Base-by-base conservation (phyloP, 2,113 vertebrate species). In the Pholis gunnellus region DNA sequence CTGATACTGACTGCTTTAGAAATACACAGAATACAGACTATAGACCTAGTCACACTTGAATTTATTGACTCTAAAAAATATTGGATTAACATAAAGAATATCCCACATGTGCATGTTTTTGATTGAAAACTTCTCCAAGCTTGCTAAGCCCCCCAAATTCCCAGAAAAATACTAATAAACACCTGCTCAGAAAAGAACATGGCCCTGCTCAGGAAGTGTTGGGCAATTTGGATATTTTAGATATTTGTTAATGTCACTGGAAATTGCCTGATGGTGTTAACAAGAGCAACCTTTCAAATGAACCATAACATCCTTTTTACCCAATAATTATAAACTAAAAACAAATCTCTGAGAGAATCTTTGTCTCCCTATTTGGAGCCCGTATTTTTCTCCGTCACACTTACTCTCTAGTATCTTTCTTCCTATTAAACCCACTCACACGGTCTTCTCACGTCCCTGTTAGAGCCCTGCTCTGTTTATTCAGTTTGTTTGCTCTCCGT, bases 401-500 rank as follows among this genome's bases (percentile, higher is more conserved):
- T 44, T 15, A 54, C 65, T 44, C 72, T 82, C 5, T 40, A 57
- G 6, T 59, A 9, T 64, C 36, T 31, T 17, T 72, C 40, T 63
- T 65, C 29, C 36, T 40, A 7, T 52, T 11, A 52, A 68, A 20
- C 42, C 50, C 42, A 8, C 63, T 57, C 72, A 56, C 34, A 38
- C 31, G 48, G 42, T 88, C 46, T 34, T 84, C 81, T 82, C 85
- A 69, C 79, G 25, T 57, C 46, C 72, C 40, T 44, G 70, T 29
- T 46, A 79, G 72, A 27, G 36, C 75, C 77, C 67, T 38, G 22
- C 64, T 68, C 54, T 86, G 79, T 90, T 89, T 63, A 75, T 75
- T 86, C 79, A 76, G 60, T 85, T 31, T 1, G 29, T 79, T 80
- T 79, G 57, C 75, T 56, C 78, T 87, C 59, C 18, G 50, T 72